A percentile compares a stretch with the other conserved stretches of the same genome.
Conservation (phyloP, 1,140 invertebrate genomes). For the Lysiphlebus fabarum region DNA sequence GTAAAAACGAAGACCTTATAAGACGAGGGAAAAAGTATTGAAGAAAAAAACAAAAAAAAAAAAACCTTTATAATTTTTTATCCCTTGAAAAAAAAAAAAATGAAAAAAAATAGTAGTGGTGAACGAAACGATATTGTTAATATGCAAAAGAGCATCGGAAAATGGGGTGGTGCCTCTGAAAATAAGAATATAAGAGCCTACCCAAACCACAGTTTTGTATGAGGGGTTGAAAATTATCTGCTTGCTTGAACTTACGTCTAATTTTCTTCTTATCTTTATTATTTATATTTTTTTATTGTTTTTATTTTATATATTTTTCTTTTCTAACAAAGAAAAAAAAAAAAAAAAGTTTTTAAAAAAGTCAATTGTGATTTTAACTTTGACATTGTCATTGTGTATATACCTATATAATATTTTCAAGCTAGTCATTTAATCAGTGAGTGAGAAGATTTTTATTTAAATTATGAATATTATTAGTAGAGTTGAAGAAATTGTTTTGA, state of each 20-base stretch:
- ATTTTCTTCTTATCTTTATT: slow-evolving; percentile 6
- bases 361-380: no score
- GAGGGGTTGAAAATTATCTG: slow-evolving; percentile 17
- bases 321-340: no score
- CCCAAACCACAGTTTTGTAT: not conserved
- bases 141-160: slow-evolving; percentile 55
- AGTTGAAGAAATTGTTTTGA: slow-evolving; percentile 53
- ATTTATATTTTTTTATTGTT: not conserved
- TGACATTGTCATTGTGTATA: no score
- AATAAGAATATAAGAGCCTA: slow-evolving; percentile 45
- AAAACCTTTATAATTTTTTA: slow-evolving; percentile 52
- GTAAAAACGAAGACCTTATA: slow-evolving; percentile 45
- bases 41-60: slow-evolving; percentile 23
- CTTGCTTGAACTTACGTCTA: not conserved
- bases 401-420: no score
- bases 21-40: slow-evolving; percentile 22
- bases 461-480: slow-evolving; percentile 7
- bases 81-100: slow-evolving; percentile 22
- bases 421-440: no score
- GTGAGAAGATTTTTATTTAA: slow-evolving; percentile 5
- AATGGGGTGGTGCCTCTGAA: slow-evolving; percentile 48
- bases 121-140: slow-evolving; percentile 53
- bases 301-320: no score
- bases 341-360: no score
- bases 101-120: slow-evolving; percentile 16